phyloP scores from a whole-genome alignment of 2,113 vertebrate genomes.

The Morone saxatilis region DNA sequence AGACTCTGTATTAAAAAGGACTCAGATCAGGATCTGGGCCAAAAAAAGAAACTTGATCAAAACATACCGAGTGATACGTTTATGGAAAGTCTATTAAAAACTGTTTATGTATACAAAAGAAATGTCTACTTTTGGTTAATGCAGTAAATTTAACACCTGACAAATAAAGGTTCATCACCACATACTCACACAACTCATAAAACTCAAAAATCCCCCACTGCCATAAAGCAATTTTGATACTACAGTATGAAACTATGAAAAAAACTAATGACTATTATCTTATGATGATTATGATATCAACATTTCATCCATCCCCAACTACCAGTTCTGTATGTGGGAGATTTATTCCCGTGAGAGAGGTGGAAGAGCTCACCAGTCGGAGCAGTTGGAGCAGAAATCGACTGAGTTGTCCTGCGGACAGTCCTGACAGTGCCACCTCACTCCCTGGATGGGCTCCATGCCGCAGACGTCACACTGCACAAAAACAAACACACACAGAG shows the following conservation, averaged over 20 bases:
- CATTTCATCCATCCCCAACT: background rate
- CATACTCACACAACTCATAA: too few relatives aligned
- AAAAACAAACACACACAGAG: background rate
- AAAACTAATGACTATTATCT: background rate
- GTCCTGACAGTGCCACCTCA: constrained; percentile 97
- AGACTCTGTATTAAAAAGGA: background rate
- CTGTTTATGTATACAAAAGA: background rate
- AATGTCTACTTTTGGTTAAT: background rate
- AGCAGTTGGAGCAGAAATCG: constrained; percentile 97
- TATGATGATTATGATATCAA: background rate
- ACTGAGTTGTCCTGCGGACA: constrained; percentile 93
- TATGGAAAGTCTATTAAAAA: background rate
- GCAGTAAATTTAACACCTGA: background rate
- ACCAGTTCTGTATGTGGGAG: background rate
- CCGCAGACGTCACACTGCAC: constrained; percentile 95
- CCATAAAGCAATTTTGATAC: too few relatives aligned
- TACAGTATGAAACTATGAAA: background rate
- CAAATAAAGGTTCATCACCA: background rate
- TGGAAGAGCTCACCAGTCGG: constrained; percentile 90
- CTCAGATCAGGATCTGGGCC: too few relatives aligned
- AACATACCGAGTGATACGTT: background rate
- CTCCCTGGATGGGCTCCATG: constrained; percentile 94
- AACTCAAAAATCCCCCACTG: too few relatives aligned
- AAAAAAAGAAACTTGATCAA: background rate
- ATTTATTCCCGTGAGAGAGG: background rate